Conservation (phyloP, 2,113 vertebrate genomes). For the Columba livia region DNA sequence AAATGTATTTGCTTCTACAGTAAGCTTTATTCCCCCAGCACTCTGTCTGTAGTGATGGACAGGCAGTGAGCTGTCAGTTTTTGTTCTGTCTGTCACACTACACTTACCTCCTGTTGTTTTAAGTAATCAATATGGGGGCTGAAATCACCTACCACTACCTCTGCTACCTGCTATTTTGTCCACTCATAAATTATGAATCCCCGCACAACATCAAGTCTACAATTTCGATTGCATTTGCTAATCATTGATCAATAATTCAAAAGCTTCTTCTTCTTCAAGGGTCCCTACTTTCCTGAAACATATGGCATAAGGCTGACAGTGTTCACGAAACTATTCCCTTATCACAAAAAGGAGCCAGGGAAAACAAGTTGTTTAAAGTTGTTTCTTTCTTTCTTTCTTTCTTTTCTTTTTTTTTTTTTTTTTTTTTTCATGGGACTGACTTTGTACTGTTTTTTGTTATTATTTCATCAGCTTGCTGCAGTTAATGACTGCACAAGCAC, state of each 20-base stretch:
- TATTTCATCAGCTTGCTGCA: slow-evolving; percentile 48
- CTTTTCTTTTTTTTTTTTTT: slow-evolving; percentile 15
- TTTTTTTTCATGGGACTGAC: not conserved
- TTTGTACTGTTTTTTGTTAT: not conserved
- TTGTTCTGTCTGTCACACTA: slow-evolving; percentile 88
- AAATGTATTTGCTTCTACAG: slow-evolving; percentile 72
- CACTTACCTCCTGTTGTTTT: slow-evolving; percentile 94
- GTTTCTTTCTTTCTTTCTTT: slow-evolving; percentile 19
- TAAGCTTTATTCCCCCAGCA: slow-evolving; percentile 66
- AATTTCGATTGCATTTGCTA: slow-evolving; percentile 98
- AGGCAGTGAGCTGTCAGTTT: slow-evolving; percentile 80
- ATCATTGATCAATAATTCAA: slow-evolving; percentile 99
- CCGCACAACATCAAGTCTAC: slow-evolving; percentile 91
- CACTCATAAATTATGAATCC: slow-evolving; percentile 96
- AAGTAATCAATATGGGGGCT: slow-evolving; percentile 96
- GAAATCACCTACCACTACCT: slow-evolving; percentile 93
- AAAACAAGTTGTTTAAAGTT: slow-evolving; percentile 79
- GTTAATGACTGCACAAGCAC: slow-evolving; percentile 61
- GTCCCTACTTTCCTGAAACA: slow-evolving; percentile 88
- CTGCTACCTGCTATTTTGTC: slow-evolving; percentile 96
- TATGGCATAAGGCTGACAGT: slow-evolving; percentile 83
- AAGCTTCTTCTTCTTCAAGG: slow-evolving; percentile 86
- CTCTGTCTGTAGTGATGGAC: slow-evolving; percentile 71
- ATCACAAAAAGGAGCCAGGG: slow-evolving; percentile 73
- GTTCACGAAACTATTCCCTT: slow-evolving; percentile 78